Evolutionary conservation across 2,888 invertebrate species (phyloP), one percentile per base, ranked within the genome.

Genomic region (Brachypterus glaber): DNA sequence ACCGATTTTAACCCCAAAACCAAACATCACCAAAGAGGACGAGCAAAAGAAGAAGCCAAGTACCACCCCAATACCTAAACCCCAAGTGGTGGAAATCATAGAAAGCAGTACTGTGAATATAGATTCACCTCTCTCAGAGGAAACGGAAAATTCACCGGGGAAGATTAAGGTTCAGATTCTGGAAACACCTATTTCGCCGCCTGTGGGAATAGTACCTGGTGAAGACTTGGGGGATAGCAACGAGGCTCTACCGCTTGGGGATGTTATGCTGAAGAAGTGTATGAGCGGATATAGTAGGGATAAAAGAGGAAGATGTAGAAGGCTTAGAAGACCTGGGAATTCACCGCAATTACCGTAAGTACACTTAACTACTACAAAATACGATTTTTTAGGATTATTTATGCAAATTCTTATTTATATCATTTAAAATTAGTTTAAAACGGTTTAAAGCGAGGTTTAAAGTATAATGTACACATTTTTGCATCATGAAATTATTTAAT

Each of bases 271-370:
- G 24, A 49, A 51, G 33, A 52, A 52, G 42, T 67, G 66, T 42
- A 47, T 54, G 1, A 44, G 47, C 14, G 66, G 66, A 0, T 63
- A 51, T 41, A 42, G 55, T 1, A 56, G 59, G 33, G 65, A 67
- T 45, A 62, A 63, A 43, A 53, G 52, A 30, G 65, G 66, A 4
- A 55, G 63, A 41, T 67, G 66, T 43, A 57, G 64, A 38, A 55
- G 62, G 42, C 46, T 62, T 3, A 51, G 63, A 35, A 51, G 54
- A 46, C 60, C 62, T 8, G 43, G 41, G 30, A 44, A 39, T 11
- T 43, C 49, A 14, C 43, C 46, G 30, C 35, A 45, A 4, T 46
- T 56, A 33, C 50, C 56, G 54, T 57, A 47, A 51, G 52, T 48
- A 13, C 12, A 21, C 21, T 9, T 17, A 12, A 38, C 18, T n/a